Evolutionary conservation across 2,888 invertebrate species (phyloP).

Genomic region (Hypercompe scribonia): DNA sequence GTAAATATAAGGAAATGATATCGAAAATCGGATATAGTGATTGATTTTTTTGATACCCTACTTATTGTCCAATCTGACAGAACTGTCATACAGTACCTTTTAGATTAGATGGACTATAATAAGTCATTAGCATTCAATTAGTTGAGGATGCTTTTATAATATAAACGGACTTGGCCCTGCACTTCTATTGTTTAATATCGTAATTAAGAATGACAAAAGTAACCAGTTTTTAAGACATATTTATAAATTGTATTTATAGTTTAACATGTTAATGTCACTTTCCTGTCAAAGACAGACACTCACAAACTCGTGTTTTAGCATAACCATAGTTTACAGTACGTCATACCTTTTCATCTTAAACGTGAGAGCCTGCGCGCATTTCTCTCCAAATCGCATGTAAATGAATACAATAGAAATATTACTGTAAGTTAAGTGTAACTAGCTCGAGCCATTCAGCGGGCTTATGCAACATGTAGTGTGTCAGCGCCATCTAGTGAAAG

Average conservation of each 20-base stretch:
- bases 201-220: background rate
- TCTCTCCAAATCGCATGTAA: slow-evolving; percentile 31
- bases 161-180: background rate
- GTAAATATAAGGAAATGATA: no score
- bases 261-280: background rate
- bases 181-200: background rate
- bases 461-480: slow-evolving; percentile 46
- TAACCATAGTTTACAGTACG: background rate
- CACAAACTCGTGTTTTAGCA: background rate
- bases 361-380: slow-evolving; percentile 3
- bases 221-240: background rate
- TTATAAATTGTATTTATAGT: background rate
- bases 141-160: background rate
- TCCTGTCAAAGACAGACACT: background rate
- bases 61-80: no score
- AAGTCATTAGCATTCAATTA: background rate
- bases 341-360: background rate
- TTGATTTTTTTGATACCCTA: no score
- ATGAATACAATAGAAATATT: slow-evolving; percentile 43
- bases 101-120: no score
- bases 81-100: no score
- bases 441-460: slow-evolving; percentile 23
- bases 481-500: slow-evolving; percentile 78
- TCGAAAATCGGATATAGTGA: no score
- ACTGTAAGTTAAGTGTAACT: slow-evolving; percentile 42